Evolutionary conservation across 2,797 vertebrate genomes (phyloP), one percentile per base, ranked within the genome.

Genomic region (Discoglossus pictus): DNA sequence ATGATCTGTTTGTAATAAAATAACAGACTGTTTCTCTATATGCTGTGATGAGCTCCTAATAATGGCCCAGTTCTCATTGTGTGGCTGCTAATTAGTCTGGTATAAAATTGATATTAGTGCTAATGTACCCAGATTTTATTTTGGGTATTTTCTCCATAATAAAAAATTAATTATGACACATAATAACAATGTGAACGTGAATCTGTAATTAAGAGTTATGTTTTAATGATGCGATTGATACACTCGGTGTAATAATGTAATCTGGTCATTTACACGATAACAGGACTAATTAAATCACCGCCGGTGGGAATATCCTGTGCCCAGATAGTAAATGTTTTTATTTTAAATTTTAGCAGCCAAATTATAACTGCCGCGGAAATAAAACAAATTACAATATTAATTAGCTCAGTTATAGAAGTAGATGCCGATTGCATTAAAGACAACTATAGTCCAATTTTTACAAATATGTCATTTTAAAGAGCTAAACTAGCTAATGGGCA

Each of bases 211-310:
- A 50, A 50, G 59, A 12, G 36, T 36, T 44, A 61, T 18, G 44
- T 53, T 16, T 50, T 63, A 61, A 51, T 47, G 47, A 47, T 67
- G 50, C 61, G 75, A 38, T 64, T 70, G 1, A 69, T 68, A 65
- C n/a, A 77, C 17, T 34, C 53, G 24, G 24, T 71, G 59, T n/a
- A n/a, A n/a, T n/a, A n/a, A 21, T 25, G 62, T 2, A 13, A 73
- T 4, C 44, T 69, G 61, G 70, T 73, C 69, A 76, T 56, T 43
- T 48, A 72, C 59, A 70, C 73, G 72, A 68, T 23, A 75, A 60
- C 74, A 74, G 72, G 48, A 58, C 65, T 71, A 72, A 79, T 78
- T 73, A 68, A 73, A 72, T 76, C 59, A 60, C 72, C 74, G 51
- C 74, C 76, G 67, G 73, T 77, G 39, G 61, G 73, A 36, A 56